Conservation (phyloP, 2,113 vertebrate genomes). For the Cavia aperea region DNA sequence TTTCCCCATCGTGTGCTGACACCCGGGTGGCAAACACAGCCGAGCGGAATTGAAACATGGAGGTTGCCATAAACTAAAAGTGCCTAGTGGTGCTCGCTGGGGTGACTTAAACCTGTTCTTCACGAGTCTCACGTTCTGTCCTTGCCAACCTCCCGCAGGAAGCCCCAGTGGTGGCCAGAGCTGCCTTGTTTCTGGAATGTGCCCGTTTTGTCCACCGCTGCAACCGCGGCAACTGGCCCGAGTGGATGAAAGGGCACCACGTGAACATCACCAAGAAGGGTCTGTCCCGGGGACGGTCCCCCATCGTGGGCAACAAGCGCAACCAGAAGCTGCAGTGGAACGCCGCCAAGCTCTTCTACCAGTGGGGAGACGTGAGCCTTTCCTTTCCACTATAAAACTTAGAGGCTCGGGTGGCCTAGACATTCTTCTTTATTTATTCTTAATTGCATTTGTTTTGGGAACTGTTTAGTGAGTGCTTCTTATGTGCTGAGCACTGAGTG, state of each 20-base stretch:
- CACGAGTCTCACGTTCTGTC: neutral
- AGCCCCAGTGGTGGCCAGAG: conserved; percentile 93
- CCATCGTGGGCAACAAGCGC: conserved; percentile 93
- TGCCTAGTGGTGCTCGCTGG: neutral
- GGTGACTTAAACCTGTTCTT: neutral
- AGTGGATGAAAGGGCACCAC: conserved; percentile 99
- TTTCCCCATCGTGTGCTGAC: neutral
- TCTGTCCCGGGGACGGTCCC: conserved; percentile 92
- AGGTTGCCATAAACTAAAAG: neutral
- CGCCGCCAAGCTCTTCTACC: conserved; percentile 97
- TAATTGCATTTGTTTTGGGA: neutral
- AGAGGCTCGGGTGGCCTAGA: neutral
- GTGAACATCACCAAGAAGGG: conserved; percentile 97
- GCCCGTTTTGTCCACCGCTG: conserved; percentile 97
- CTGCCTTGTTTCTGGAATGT: conserved; percentile 95
- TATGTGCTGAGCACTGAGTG: neutral
- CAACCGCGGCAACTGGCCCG: conserved; percentile 97
- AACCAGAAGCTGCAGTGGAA: conserved; percentile 99
- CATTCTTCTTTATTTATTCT: neutral
- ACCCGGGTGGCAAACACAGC: neutral
- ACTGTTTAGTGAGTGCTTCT: neutral
- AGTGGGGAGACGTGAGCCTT: conserved; percentile 95
- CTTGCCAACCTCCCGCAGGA: conserved; percentile 78
- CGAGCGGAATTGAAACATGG: neutral
- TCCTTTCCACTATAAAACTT: conserved; percentile 14